phyloP scores from a whole-genome alignment of 2,797 vertebrate species.

The Craterocephalus amniculus region DNA sequence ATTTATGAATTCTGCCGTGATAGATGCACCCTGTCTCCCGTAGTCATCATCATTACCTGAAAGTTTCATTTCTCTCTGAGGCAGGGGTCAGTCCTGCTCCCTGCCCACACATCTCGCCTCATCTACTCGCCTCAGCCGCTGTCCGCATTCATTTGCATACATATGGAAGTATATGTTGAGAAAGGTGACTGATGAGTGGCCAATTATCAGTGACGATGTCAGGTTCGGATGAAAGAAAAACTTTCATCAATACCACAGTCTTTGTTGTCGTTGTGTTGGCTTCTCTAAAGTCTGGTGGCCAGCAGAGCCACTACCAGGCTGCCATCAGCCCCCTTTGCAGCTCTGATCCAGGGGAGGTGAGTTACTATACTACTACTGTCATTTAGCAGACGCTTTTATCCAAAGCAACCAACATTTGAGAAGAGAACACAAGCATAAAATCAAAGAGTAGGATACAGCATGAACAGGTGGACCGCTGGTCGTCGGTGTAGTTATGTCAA shows the following conservation, averaged over 20 bases:
- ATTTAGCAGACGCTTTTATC: no score
- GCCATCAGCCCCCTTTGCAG: constrained; percentile 34
- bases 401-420: no score
- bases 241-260: constrained; percentile 45
- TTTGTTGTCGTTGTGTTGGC: constrained; percentile 49
- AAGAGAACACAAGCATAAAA: no score
- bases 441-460: no score
- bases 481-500: no score
- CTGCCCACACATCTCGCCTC: constrained; percentile 27
- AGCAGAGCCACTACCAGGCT: constrained; percentile 18
- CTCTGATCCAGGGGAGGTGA: neutral
- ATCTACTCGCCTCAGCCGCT: constrained; percentile 26
- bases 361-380: no score
- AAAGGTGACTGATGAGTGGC: constrained; percentile 51
- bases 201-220: constrained; percentile 51
- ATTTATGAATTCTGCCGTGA: constrained; percentile 59
- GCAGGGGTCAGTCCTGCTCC: constrained; percentile 29
- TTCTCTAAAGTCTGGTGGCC: constrained; percentile 23
- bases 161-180: constrained; percentile 35
- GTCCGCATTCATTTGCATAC: constrained; percentile 61
- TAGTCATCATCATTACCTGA: constrained; percentile 42
- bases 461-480: no score
- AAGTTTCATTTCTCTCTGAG: constrained; percentile 49
- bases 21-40: constrained; percentile 31
- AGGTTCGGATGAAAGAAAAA: constrained; percentile 18